Evolutionary conservation across 2,797 vertebrate genomes (phyloP), one percentile per base, ranked within the genome.

Genomic region (Sebastes elongatus): DNA sequence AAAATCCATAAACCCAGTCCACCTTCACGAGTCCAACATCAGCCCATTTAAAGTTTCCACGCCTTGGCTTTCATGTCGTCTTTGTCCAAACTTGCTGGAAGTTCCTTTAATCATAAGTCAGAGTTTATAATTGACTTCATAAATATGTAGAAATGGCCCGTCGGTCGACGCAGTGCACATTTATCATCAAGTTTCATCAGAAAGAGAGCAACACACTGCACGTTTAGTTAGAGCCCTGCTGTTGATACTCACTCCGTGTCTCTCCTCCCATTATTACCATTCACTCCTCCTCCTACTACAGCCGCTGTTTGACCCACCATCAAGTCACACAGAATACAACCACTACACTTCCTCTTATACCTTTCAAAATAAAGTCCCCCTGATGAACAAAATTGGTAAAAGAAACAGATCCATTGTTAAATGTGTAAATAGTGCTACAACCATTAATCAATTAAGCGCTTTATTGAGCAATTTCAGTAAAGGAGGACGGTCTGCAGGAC

Each of bases 31-130:
- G 49, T 83, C 65, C 76, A 10, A 82, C 52, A 74, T 65, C 71
- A 74, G 64, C 67, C 62, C 80, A 78, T 88, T 90, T 90, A 84
- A 94, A 93, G 78, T 95, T 91, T 73, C 75, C 83, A 38, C 52
- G 70, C 52, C 33, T 76, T 28, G 11, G 23, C 18, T 82, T 67
- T 46, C 53, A 63, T 16, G 4, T 70, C 38, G 30, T 76, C 78
- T 81, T 52, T n/a, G 67, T 86, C 78, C 82, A 85, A 89, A 92
- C 84, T 92, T 78, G 23, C 10, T 11, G 6, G 55, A 90, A 92
- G 77, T 81, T 9, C 1, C 10, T 80, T 30, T 8, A 67, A 77
- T 68, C 18, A 13, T 4, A 56, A 49, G 13, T 28, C 2, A 22
- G 60, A 67, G 42, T 72, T 74, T 20, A 11, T 7, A 3, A 35